phyloP scores from a whole-genome alignment of 2,888 invertebrate species.

The Mayetiola destructor region DNA sequence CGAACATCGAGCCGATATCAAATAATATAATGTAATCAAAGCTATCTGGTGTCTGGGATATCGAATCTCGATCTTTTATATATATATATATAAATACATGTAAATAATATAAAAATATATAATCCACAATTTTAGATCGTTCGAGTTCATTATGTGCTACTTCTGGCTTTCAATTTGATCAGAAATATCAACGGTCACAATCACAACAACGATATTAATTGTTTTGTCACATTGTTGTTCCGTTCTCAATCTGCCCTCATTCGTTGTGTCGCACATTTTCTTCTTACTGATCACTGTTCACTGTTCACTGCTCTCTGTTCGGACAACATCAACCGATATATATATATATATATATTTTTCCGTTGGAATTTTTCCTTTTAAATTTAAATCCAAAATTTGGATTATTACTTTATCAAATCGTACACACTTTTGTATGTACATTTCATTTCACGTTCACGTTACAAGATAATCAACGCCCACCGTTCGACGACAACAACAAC shows the following conservation, averaged over 20 bases:
- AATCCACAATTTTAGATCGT: not conserved
- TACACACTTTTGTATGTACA: not conserved
- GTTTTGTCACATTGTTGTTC: not conserved
- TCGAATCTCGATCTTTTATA: not conserved
- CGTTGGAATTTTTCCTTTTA: not conserved
- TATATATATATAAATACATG: not conserved
- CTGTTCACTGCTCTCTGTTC: too few species aligned
- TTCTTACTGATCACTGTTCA: not conserved
- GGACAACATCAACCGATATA: too few species aligned
- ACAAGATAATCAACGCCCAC: slow-evolving; percentile 6
- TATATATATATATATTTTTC: not conserved
- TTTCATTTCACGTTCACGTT: not conserved
- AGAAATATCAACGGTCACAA: too few species aligned
- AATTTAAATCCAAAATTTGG: not conserved
- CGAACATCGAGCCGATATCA: too few species aligned
- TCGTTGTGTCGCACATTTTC: not conserved
- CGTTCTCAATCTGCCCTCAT: not conserved
- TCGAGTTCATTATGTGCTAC: too few species aligned
- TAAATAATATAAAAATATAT: not conserved
- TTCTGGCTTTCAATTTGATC: too few species aligned
- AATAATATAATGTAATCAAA: too few species aligned
- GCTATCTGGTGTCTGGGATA: not conserved
- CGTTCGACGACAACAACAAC: too few species aligned
- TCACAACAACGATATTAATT: too few species aligned
- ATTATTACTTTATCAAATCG: not conserved